phyloP scores from a whole-genome alignment of 35 echinoderm and acorn worm species.

The Heliocidaris tuberculata region DNA sequence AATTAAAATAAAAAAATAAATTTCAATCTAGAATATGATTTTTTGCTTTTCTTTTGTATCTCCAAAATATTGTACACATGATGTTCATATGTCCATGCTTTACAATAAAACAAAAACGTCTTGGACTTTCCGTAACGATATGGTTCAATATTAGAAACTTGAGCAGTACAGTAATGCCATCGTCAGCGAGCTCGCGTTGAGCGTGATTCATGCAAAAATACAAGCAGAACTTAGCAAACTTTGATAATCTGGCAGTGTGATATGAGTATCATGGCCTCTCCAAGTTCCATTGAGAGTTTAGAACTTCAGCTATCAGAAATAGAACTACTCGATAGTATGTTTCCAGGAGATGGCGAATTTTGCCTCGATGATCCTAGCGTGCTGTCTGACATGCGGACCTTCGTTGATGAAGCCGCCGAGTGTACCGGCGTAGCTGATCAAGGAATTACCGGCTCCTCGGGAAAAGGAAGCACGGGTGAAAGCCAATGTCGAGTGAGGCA shows the following conservation, averaged over 20 bases:
- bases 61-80: no score
- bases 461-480: no score
- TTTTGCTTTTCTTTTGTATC: no score
- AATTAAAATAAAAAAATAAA: no score
- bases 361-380: constrained; percentile 68
- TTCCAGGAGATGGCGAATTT: constrained; percentile 76
- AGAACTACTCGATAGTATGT: constrained; percentile 94
- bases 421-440: not conserved
- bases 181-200: not conserved
- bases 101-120: no score
- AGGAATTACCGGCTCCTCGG: not conserved
- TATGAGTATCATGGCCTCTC: not conserved
- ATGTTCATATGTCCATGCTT: no score
- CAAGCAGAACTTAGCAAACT: not conserved
- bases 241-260: not conserved
- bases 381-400: constrained; percentile 70
- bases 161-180: not conserved
- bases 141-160: not conserved
- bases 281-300: constrained; percentile 20
- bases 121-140: no score
- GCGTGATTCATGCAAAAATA: no score
- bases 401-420: constrained; percentile 36
- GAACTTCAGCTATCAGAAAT: constrained; percentile 89
- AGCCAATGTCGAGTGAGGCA: not conserved
- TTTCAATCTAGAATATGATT: no score